A percentile compares a stretch with the other conserved stretches of the same genome.
phyloP scores from a whole-genome alignment of 1,140 invertebrate species.

The Trachelipus rathkii region DNA sequence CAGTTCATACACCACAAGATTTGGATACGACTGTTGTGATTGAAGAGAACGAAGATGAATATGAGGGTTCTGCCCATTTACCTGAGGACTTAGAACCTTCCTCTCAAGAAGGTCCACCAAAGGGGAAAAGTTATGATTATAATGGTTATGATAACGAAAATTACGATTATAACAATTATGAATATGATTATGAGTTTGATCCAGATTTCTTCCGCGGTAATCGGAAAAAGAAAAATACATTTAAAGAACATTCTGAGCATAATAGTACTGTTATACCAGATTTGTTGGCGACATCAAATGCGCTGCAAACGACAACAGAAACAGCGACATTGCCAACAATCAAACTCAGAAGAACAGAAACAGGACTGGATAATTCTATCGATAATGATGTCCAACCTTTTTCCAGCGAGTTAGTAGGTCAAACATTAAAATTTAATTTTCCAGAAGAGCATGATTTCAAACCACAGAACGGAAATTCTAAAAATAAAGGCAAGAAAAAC shows the following conservation, averaged over 20 bases:
- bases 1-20: no score
- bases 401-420: no score
- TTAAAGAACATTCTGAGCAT: not conserved
- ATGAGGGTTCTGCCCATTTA: not conserved
- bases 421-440: no score
- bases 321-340: not conserved
- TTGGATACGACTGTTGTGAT: no score
- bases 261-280: not conserved
- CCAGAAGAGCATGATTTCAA: no score
- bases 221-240: not conserved
- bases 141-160: not conserved
- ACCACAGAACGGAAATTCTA: no score
- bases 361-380: no score
- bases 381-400: no score
- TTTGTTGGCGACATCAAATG: not conserved
- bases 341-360: no score
- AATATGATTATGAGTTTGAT: not conserved
- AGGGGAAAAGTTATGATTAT: not conserved
- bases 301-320: not conserved
- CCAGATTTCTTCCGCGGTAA: not conserved
- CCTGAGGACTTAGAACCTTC: not conserved
- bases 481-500: no score
- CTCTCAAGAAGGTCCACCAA: not conserved
- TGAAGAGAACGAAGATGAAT: not conserved
- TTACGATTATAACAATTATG: not conserved